These are phyloP conservation scores for Channa maculata DNA, from an alignment of 2,113 vertebrate species.

Conservation along the genomic window DNA sequence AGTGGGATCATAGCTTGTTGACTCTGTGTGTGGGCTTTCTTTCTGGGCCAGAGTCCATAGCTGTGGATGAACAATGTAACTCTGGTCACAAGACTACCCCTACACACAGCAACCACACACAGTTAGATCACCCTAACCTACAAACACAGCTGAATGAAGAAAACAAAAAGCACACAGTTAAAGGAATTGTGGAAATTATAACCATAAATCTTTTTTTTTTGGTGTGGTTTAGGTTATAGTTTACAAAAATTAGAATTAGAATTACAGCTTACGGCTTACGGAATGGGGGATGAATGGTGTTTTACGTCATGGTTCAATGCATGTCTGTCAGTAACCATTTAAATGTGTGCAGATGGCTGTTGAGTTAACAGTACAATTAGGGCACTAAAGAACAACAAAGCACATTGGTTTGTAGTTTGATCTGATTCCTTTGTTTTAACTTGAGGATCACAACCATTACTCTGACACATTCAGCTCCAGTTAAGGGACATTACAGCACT, in stretches of 20 bases:
- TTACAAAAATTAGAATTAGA: slow-evolving; percentile 31
- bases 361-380: slow-evolving; percentile 42
- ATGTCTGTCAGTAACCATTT: slow-evolving; percentile 37
- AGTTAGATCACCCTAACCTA: slow-evolving; percentile 56
- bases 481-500: no score
- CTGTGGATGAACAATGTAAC: slow-evolving; percentile 68
- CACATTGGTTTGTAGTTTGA: no score
- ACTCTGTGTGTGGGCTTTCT: slow-evolving; percentile 74
- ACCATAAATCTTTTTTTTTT: slow-evolving; percentile 14
- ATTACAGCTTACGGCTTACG: slow-evolving; percentile 17
- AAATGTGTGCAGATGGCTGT: slow-evolving; percentile 42
- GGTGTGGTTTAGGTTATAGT: slow-evolving; percentile 21
- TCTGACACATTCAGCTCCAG: no score
- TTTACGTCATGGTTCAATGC: slow-evolving; percentile 45
- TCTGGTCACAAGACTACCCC: slow-evolving; percentile 73
- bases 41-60: slow-evolving; percentile 67
- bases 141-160: slow-evolving; percentile 51
- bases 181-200: slow-evolving; percentile 48
- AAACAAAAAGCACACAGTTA: slow-evolving; percentile 53
- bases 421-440: no score
- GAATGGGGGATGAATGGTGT: slow-evolving; percentile 26
- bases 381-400: background rate
- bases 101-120: slow-evolving; percentile 62
- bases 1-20: slow-evolving; percentile 62
- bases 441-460: no score